Evolutionary conservation across 1,140 invertebrate genomes (phyloP).

Genomic region (Batillaria attramentaria): DNA sequence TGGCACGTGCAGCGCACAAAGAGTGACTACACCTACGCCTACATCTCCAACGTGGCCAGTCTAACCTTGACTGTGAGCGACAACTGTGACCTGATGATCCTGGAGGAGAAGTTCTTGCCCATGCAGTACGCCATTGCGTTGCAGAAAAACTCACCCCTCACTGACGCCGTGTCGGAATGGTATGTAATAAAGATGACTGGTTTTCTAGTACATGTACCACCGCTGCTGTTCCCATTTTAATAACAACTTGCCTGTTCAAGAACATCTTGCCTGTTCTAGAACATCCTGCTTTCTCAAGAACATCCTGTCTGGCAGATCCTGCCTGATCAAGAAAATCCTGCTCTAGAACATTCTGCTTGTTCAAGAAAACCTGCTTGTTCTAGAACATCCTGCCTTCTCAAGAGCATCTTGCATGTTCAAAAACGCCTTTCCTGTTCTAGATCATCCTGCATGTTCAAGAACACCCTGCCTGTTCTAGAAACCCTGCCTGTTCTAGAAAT

Average conservation of each 20-base stretch:
- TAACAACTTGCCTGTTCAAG: neutral
- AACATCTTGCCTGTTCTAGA: neutral
- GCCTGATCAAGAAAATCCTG: neutral
- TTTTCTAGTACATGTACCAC: neutral
- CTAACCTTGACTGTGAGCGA: neutral
- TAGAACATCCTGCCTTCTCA: no score
- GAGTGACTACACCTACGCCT: slow-evolving; percentile 25
- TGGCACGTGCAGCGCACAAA: neutral
- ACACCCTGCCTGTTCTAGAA: no score
- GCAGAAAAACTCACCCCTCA: slow-evolving; percentile 18
- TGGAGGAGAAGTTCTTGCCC: slow-evolving; percentile 27
- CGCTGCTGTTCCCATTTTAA: neutral
- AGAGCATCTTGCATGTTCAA: no score
- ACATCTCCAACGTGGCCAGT: slow-evolving; percentile 19
- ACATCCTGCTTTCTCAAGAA: no score
- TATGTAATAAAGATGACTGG: slow-evolving; percentile 4
- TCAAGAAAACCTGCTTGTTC: neutral
- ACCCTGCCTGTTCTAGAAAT: no score
- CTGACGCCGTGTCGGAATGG: slow-evolving; percentile 19
- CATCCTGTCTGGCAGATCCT: neutral
- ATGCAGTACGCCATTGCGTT: slow-evolving; percentile 28
- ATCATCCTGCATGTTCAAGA: no score
- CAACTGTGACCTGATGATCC: slow-evolving; percentile 25
- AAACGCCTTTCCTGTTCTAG: no score
- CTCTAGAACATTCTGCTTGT: neutral